phyloP scores from a whole-genome alignment of 2,888 invertebrate genomes.

The Sphecodes monilicornis region DNA sequence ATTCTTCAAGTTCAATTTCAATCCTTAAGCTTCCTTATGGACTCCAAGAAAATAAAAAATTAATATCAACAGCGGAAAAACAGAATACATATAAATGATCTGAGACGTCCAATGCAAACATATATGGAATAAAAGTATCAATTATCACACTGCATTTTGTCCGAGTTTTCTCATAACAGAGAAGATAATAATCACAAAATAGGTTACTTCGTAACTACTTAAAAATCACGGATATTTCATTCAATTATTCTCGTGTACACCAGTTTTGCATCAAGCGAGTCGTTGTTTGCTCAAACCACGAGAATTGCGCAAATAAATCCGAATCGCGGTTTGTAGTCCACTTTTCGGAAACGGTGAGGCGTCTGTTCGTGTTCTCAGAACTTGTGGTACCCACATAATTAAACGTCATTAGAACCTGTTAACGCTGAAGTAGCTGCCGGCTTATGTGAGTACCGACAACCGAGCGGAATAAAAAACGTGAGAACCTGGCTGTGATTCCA shows the following conservation, averaged over 20 bases:
- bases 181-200: no score
- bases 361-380: background rate
- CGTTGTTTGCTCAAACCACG: no score
- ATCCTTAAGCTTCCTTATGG: background rate
- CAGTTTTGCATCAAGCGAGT: no score
- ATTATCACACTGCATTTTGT: no score
- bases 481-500: slow-evolving; percentile 16
- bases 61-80: no score
- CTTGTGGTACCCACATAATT: background rate
- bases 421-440: background rate
- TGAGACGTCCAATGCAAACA: no score
- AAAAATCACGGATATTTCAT: background rate
- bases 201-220: background rate
- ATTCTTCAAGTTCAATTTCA: background rate
- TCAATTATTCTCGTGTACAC: no score
- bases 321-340: background rate
- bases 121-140: no score
- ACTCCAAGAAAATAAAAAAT: no score
- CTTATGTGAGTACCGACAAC: slow-evolving; percentile 1
- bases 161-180: no score
- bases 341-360: background rate
- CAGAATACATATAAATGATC: no score
- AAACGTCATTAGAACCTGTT: background rate
- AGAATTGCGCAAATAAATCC: background rate
- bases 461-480: slow-evolving; percentile 8